These are phyloP conservation scores for Mythimna ferrago DNA, from an alignment of 2,888 invertebrate species.

Conservation along the genomic window DNA sequence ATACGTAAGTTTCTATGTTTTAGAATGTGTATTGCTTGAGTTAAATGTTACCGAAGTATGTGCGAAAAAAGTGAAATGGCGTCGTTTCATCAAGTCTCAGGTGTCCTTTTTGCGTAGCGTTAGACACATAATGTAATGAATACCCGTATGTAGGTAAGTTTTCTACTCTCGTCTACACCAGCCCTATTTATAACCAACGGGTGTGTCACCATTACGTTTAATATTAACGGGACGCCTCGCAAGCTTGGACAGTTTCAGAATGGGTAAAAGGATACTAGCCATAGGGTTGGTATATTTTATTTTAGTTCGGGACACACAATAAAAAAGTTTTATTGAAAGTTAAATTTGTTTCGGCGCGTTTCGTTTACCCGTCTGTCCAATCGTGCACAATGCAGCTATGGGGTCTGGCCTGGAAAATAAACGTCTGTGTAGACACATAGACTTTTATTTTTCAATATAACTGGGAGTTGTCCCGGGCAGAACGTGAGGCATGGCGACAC, in stretches of 20 bases:
- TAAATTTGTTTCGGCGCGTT: constrained; percentile 57
- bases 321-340: constrained; percentile 58
- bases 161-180: constrained; percentile 33
- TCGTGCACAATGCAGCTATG: constrained; percentile 42
- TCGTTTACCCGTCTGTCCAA: constrained; percentile 34
- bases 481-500: constrained; percentile 34
- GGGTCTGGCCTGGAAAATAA: constrained; percentile 3
- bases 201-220: constrained; percentile 61
- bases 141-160: constrained; percentile 50
- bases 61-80: constrained; percentile 64
- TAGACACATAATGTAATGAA: constrained; percentile 75
- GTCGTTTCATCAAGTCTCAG: constrained; percentile 72
- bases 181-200: constrained; percentile 63
- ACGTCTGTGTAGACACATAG: neutral
- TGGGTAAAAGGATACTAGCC: constrained; percentile 51
- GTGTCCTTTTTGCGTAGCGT: constrained; percentile 73
- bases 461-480: constrained; percentile 33
- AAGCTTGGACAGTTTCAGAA: constrained; percentile 60
- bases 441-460: constrained; percentile 50
- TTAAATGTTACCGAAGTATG: constrained; percentile 56
- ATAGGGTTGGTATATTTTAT: constrained; percentile 48
- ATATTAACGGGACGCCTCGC: constrained; percentile 64
- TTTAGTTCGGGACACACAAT: constrained; percentile 40
- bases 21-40: constrained; percentile 70
- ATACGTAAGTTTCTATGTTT: constrained; percentile 72